Conservation (phyloP, 2,113 vertebrate genomes). For the Plecotus auritus region DNA sequence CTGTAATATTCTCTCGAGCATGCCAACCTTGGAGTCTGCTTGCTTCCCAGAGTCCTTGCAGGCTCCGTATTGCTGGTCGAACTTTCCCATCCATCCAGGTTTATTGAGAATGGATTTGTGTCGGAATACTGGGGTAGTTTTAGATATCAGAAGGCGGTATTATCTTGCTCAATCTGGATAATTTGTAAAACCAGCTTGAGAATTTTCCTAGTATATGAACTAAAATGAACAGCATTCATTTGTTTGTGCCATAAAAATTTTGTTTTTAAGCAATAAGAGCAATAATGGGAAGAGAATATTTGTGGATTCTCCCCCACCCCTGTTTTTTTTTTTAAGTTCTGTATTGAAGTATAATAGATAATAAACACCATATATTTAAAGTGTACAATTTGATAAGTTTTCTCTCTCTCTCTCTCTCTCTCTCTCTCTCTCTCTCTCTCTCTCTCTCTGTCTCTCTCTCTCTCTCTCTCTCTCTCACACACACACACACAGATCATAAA, state of each 20-base stretch:
- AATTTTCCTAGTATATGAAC: not conserved
- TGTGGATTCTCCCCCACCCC: not conserved
- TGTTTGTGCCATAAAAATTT: not conserved
- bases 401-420: not conserved
- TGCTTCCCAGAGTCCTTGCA: not conserved
- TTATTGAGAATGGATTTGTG: not conserved
- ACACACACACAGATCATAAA: not conserved
- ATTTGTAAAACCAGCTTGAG: conserved; percentile 21
- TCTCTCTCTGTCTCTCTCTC: too few relatives aligned
- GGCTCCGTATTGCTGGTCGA: not conserved
- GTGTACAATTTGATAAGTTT: not conserved
- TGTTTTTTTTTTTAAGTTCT: not conserved
- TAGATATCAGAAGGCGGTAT: not conserved
- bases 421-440: too few relatives aligned
- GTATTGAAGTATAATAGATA: not conserved
- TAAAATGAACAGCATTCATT: conserved; percentile 34
- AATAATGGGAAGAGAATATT: not conserved
- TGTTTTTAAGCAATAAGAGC: not conserved
- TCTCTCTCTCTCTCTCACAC: too few relatives aligned
- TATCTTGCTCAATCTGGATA: not conserved
- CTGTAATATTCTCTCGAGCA: not conserved
- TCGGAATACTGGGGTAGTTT: not conserved
- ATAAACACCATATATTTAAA: conserved; percentile 26
- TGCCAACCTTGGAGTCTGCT: not conserved
- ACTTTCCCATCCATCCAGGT: not conserved